Base-by-base conservation (phyloP, 2,888 invertebrate genomes). In the Lypha dubia region DNA sequence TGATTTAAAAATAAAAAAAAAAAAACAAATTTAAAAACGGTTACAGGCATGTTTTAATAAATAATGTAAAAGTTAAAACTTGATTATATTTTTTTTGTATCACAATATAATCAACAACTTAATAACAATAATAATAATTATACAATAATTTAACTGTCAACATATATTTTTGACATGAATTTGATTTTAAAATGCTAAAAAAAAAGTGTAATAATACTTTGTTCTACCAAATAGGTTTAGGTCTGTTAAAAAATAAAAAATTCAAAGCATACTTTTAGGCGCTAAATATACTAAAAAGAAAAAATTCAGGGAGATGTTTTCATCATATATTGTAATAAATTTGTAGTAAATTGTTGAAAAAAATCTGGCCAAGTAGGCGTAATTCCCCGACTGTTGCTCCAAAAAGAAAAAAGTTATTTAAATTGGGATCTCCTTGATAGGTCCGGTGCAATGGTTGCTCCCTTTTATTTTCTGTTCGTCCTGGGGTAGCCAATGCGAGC, bases 251-350 rank as follows among this genome's bases (percentile, higher is more conserved):
- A n/a, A 2, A 0, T 1, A 6, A 20, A 38, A 60, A 60, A 58
- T n/a, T 8, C 28, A 58, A 58, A 73, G 79, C 44, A 76, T 71
- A 83, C 73, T 85, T 82, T 79, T 63, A 73, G 82, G 67, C 75
- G 67, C 11, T 6, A 38, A 38, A 38, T 38, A 38, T n/a, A n/a
- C n/a, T n/a, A n/a, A n/a, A n/a, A n/a, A n/a, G n/a, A n/a, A n/a
- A n/a, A n/a, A n/a, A n/a, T n/a, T n/a, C n/a, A n/a, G n/a, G n/a
- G n/a, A n/a, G n/a, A n/a, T n/a, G n/a, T n/a, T n/a, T n/a, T n/a
- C n/a, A n/a, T n/a, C n/a, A n/a, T n/a, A n/a, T n/a, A n/a, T n/a
- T n/a, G n/a, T n/a, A n/a, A n/a, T n/a, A n/a, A n/a, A n/a, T n/a
- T n/a, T n/a, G n/a, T n/a, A n/a, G n/a, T n/a, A n/a, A n/a, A n/a